These are phyloP conservation scores for Orgyia antiqua DNA, from an alignment of 2,888 invertebrate species.

Conservation along the genomic window DNA sequence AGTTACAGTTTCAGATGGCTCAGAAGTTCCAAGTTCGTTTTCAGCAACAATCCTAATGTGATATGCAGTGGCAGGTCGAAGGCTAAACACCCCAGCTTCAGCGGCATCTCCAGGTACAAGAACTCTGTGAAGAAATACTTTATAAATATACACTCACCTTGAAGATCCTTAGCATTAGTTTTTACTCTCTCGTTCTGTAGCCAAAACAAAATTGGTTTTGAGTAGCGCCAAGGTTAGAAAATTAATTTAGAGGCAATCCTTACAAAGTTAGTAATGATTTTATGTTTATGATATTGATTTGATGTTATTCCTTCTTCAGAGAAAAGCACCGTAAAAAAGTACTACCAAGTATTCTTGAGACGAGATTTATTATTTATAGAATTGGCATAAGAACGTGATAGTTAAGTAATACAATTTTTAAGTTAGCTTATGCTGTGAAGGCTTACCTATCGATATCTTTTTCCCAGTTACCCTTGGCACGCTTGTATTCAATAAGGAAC, in stretches of 20 bases:
- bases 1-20: conserved; percentile 93
- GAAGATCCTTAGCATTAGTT: too few species aligned
- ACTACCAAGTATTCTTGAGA: not conserved
- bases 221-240: too few species aligned
- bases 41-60: conserved; percentile 95
- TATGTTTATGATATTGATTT: too few species aligned
- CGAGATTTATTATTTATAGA: not conserved
- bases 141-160: not conserved
- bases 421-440: not conserved
- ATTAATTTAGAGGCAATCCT: too few species aligned
- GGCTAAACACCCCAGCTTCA: conserved; percentile 92
- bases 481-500: conserved; percentile 94
- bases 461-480: conserved; percentile 84
- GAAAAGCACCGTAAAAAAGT: too few species aligned
- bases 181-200: too few species aligned
- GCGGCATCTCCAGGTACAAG: conserved; percentile 93
- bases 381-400: not conserved
- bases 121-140: conserved; percentile 70
- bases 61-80: conserved; percentile 94
- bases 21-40: conserved; percentile 95
- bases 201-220: too few species aligned
- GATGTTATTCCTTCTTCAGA: too few species aligned
- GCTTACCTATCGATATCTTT: conserved; percentile 85
- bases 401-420: not conserved
- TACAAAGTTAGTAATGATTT: too few species aligned